Evolutionary conservation across 2,113 vertebrate species (phyloP).

Genomic region (Ornithorhynchus anatinus): DNA sequence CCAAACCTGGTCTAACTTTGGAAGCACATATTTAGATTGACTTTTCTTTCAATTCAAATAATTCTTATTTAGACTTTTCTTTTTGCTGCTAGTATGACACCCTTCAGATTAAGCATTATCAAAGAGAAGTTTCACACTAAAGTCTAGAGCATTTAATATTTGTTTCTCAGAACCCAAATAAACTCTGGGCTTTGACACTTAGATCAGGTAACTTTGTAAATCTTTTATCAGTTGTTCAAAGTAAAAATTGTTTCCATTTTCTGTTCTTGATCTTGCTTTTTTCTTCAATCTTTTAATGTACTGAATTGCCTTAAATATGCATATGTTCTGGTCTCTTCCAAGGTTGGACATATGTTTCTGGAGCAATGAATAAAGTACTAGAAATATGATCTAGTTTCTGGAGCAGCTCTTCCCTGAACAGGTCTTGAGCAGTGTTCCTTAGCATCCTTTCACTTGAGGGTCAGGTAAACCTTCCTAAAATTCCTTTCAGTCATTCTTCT

Average conservation of each 20-base stretch:
- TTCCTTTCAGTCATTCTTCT: background rate
- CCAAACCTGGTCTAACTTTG: no score
- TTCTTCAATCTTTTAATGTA: slow-evolving; percentile 17
- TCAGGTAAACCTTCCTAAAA: background rate
- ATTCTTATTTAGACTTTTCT: background rate
- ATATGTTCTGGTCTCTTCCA: background rate
- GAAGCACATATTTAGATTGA: background rate
- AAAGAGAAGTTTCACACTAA: background rate
- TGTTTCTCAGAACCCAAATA: background rate
- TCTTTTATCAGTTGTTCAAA: slow-evolving; percentile 20
- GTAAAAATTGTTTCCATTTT: slow-evolving; percentile 13
- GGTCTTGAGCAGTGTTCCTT: background rate
- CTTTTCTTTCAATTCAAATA: background rate
- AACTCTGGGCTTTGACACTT: background rate
- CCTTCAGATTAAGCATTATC: slow-evolving; percentile 9
- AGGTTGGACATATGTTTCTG: no score
- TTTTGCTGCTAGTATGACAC: no score
- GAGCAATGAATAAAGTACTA: slow-evolving; percentile 16
- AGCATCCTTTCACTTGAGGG: background rate
- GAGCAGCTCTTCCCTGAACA: slow-evolving; percentile 14
- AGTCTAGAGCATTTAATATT: background rate
- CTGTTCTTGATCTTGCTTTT: slow-evolving; percentile 30
- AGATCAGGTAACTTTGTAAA: background rate
- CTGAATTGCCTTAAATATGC: slow-evolving; percentile 3
- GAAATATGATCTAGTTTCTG: slow-evolving; percentile 16